These are phyloP conservation scores for Sipha maydis DNA, from an alignment of 2,888 invertebrate species.

Conservation along the genomic window DNA sequence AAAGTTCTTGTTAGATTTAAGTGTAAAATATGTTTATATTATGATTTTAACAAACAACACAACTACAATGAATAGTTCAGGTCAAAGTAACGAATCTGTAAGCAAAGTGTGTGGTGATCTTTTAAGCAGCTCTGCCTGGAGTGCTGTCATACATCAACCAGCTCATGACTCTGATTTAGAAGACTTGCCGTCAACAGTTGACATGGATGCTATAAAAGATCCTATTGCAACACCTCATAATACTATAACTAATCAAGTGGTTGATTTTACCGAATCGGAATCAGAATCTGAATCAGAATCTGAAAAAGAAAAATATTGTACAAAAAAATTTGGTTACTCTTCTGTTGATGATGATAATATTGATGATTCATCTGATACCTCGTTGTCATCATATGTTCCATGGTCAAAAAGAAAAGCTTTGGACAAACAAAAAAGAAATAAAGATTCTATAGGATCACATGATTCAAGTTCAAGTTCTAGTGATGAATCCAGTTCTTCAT, in stretches of 20 bases:
- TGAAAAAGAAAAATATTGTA: constrained; percentile 67
- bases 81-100: constrained; percentile 58
- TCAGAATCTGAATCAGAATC: constrained; percentile 69
- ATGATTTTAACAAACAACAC: constrained; percentile 52
- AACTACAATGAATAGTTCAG: constrained; percentile 57
- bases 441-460: constrained; percentile 47
- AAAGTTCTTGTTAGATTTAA: constrained; percentile 39
- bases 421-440: constrained; percentile 55
- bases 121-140: constrained; percentile 67
- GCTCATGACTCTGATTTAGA: constrained; percentile 73
- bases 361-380: constrained; percentile 58
- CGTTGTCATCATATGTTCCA: constrained; percentile 52
- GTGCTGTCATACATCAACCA: constrained; percentile 67
- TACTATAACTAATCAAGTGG: constrained; percentile 50
- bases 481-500: constrained; percentile 59
- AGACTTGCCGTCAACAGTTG: constrained; percentile 75
- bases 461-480: constrained; percentile 58
- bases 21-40: constrained; percentile 53
- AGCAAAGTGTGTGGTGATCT: constrained; percentile 64
- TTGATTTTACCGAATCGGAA: constrained; percentile 65
- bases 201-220: constrained; percentile 75
- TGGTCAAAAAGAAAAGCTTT: constrained; percentile 55
- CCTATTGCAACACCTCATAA: constrained; percentile 46
- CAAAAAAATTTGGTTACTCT: constrained; percentile 60
- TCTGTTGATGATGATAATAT: constrained; percentile 60